Evolutionary conservation across 2,113 vertebrate species (phyloP).

Genomic region (Rhinopomastus cyanomelas): DNA sequence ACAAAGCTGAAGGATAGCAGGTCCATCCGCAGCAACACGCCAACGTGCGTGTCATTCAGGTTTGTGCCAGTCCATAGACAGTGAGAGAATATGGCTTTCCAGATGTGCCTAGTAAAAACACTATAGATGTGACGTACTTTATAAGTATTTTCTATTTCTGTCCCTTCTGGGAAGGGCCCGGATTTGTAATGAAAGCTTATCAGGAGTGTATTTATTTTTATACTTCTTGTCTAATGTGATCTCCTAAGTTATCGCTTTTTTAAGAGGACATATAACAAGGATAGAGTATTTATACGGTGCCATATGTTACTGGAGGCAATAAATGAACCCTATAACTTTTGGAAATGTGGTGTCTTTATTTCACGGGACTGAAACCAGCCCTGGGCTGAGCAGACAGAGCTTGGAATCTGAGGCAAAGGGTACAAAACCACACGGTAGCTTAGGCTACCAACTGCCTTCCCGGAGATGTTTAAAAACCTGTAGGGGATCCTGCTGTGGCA

Average conservation of each 20-base stretch:
- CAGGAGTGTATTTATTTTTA: slow-evolving; percentile 98
- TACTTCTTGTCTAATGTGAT: slow-evolving; percentile 97
- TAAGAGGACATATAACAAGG: slow-evolving; percentile 93
- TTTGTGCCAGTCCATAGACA: slow-evolving; percentile 77
- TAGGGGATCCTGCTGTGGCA: too few relatives aligned
- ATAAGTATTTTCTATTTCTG: slow-evolving; percentile 90
- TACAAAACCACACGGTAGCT: slow-evolving; percentile 4
- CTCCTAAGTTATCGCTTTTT: slow-evolving; percentile 93
- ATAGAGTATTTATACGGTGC: slow-evolving; percentile 99
- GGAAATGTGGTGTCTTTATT: slow-evolving; percentile 64
- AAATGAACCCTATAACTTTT: slow-evolving; percentile 78
- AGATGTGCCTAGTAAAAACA: slow-evolving; percentile 81
- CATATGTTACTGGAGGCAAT: slow-evolving; percentile 87
- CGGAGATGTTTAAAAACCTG: too few relatives aligned
- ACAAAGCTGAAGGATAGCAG: slow-evolving; percentile 78
- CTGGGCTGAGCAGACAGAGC: not conserved
- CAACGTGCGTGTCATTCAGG: slow-evolving; percentile 63
- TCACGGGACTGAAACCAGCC: slow-evolving; percentile 27
- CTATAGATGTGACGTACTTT: slow-evolving; percentile 87
- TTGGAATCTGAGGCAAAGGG: slow-evolving; percentile 5
- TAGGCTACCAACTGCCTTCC: not conserved
- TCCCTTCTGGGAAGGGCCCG: slow-evolving; percentile 92
- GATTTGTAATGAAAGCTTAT: slow-evolving; percentile 84
- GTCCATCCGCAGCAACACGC: slow-evolving; percentile 75
- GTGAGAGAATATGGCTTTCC: slow-evolving; percentile 78